Evolutionary conservation across 2,113 vertebrate species (phyloP), one percentile per base, ranked within the genome.

Genomic region (Paraplagusia blochii): DNA sequence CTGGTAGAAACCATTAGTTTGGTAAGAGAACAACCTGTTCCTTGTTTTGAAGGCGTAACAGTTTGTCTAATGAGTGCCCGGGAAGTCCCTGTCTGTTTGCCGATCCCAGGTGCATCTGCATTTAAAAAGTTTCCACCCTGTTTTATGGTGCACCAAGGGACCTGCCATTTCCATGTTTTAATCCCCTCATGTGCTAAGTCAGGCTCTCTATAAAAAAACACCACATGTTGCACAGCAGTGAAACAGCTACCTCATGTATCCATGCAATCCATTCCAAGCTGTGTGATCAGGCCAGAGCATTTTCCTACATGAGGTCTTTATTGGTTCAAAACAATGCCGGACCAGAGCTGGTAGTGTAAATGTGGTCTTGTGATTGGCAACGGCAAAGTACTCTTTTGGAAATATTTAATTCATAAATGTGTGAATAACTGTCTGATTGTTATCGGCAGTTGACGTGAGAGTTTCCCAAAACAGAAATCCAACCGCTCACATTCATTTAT

Each of bases 141-240:
- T 63, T 91, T 90, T 90, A 90, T 76, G 59, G 81, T 72, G 51
- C 79, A 79, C 84, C 66, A 34, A 72, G 84, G 85, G 87, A 88
- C 82, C 79, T 87, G 80, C 80, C 79, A 79, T 89, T 90, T 87
- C 83, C 82, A 87, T 74, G 74, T 84, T 82, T 87, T 87, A 85
- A 87, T 88, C 79, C 77, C 77, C 70, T 80, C 77, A 66, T 79
- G 59, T 81, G 79, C 76, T 78, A 72, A 82, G 77, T 83, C 73
- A 71, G 70, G 70, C 53, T 43, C 77, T 83, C 87, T 69, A 88
- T 90, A 88, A 90, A 90, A n/a, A 46, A 87, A 65, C 45, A 52
- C 79, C 84, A 90, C 83, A 88, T 88, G 86, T 88, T 89, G 83
- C 68, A 79, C 60, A 45, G 79, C 64, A 72, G 53, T 84, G 83